A percentile compares a stretch with the other conserved stretches of the same genome.
Conservation (phyloP, 64 coral and sea anemone genomes). For the Trachythela sp. region DNA sequence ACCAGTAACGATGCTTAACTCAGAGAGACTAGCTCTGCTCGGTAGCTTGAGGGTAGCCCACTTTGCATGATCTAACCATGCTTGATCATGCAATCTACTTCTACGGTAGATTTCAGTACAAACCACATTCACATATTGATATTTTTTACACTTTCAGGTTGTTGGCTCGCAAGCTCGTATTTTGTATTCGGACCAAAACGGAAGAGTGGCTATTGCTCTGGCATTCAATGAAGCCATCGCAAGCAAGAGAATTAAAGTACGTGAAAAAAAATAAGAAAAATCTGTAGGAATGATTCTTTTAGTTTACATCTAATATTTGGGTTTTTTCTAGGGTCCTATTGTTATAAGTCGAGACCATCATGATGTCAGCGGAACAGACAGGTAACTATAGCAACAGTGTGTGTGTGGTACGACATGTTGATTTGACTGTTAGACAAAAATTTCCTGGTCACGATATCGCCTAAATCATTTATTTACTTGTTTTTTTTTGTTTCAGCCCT, state of each 20-base stretch:
- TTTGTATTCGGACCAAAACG: conserved; percentile 73
- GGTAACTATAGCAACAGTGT: conserved; percentile 30
- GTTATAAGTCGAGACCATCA: conserved; percentile 89
- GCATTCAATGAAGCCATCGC: conserved; percentile 93
- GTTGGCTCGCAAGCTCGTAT: conserved; percentile 97
- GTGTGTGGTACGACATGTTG: background rate
- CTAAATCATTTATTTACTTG: too few species aligned
- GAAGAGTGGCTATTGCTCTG: conserved; percentile 63
- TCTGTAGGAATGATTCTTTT: background rate
- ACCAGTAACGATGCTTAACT: too few species aligned
- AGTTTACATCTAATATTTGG: background rate
- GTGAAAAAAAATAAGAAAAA: background rate
- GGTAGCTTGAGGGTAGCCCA: too few species aligned
- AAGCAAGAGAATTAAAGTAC: conserved; percentile 54
- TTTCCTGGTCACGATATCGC: too few species aligned
- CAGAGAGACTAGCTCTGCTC: too few species aligned
- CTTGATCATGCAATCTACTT: too few species aligned
- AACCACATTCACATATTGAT: background rate
- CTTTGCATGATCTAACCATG: too few species aligned
- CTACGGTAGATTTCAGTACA: too few species aligned
- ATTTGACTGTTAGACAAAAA: background rate
- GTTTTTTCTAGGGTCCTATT: conserved; percentile 58
- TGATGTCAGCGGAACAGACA: conserved; percentile 96
- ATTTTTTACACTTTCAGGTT: conserved; percentile 43
- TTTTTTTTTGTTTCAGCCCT: conserved; percentile 47